phyloP scores from a whole-genome alignment of 1,140 invertebrate genomes.

The Leptinotarsa texana region DNA sequence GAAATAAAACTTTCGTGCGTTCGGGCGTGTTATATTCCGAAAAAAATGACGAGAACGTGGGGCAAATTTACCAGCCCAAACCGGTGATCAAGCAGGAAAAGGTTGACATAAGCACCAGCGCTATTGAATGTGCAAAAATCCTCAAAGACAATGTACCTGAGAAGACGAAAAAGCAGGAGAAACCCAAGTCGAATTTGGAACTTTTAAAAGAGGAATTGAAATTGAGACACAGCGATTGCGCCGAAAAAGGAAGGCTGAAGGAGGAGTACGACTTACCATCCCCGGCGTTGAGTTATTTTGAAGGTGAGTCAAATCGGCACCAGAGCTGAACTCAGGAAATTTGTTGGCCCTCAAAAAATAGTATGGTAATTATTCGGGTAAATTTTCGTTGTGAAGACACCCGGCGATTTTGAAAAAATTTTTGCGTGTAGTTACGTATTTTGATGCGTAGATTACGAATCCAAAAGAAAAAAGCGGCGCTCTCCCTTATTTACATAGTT shows the following conservation, averaged over 20 bases:
- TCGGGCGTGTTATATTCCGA: constrained; percentile 45
- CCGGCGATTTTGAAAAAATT: too few species aligned
- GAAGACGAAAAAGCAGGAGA: constrained; percentile 55
- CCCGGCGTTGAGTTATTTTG: constrained; percentile 47
- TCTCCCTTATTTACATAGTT: too few species aligned
- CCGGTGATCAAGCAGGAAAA: constrained; percentile 41
- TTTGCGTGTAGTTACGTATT: too few species aligned
- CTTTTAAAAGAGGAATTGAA: constrained; percentile 53
- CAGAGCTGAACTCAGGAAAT: too few species aligned
- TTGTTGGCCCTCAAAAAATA: too few species aligned
- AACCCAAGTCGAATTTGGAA: constrained; percentile 52
- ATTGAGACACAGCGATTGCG: constrained; percentile 42
- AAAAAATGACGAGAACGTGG: constrained; percentile 35
- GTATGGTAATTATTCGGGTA: too few species aligned
- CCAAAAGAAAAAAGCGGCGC: too few species aligned
- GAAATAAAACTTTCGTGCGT: constrained; percentile 50
- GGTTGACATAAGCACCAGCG: constrained; percentile 61
- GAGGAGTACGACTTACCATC: constrained; percentile 23
- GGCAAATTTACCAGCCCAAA: constrained; percentile 47
- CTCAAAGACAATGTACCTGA: constrained; percentile 50
- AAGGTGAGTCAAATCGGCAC: constrained; percentile 59
- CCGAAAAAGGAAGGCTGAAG: constrained; percentile 28
- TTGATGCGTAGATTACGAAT: too few species aligned
- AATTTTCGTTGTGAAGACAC: too few species aligned
- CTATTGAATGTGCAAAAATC: constrained; percentile 51